Percentiles rank a stretch among this genome's conserved stretches.
phyloP scores from a whole-genome alignment of 2,113 vertebrate genomes.

The Trogon surrucura region DNA sequence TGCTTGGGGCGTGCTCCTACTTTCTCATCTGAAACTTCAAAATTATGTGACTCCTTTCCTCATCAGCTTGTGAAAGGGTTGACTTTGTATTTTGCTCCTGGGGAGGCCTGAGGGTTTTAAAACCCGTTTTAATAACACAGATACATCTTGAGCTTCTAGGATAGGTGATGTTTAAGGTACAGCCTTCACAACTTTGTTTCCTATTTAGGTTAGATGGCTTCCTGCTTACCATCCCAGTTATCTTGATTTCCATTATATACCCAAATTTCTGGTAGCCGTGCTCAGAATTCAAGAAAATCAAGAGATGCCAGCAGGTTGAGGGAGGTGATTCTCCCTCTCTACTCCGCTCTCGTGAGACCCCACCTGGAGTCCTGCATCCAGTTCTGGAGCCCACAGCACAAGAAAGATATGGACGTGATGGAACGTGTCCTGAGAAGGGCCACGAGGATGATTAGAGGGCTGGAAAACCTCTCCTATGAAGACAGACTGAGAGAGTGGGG shows the following conservation, averaged over 20 bases:
- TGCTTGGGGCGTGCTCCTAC: neutral
- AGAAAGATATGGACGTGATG: too few relatives aligned
- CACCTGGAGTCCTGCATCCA: too few relatives aligned
- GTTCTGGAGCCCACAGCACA: too few relatives aligned
- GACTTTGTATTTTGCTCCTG: neutral
- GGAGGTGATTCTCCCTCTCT: too few relatives aligned
- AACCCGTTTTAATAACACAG: neutral
- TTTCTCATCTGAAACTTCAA: neutral
- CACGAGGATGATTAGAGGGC: too few relatives aligned
- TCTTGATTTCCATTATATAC: neutral
- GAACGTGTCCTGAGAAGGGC: too few relatives aligned
- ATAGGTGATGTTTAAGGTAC: neutral
- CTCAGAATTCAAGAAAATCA: neutral
- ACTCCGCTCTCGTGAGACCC: too few relatives aligned
- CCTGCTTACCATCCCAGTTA: neutral
- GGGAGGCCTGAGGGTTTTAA: neutral
- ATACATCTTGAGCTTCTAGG: neutral
- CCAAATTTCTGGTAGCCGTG: neutral
- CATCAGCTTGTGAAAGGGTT: slow-evolving; percentile 11
- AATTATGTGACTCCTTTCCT: slow-evolving; percentile 1
- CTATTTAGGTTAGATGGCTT: neutral
- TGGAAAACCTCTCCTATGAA: too few relatives aligned
- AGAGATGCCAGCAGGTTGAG: too few relatives aligned
- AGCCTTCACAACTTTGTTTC: neutral
- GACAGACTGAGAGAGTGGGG: too few relatives aligned